Conservation (phyloP, 2,797 vertebrate genomes). For the Jordanella pulchra region DNA sequence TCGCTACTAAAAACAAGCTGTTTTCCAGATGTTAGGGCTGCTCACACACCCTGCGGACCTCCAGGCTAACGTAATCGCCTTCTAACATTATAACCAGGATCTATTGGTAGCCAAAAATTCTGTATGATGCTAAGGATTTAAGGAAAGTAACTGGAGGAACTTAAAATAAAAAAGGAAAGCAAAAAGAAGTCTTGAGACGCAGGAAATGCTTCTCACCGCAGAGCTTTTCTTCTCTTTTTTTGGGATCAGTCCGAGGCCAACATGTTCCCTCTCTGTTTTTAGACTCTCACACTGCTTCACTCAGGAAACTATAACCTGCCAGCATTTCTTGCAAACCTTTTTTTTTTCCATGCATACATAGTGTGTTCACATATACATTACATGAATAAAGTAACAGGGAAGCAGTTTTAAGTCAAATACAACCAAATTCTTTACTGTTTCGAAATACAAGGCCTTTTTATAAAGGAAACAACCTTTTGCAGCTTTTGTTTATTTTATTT, state of each 20-base stretch:
- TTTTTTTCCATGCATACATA: neutral
- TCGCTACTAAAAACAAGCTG: constrained; percentile 55
- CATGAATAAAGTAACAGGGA: neutral
- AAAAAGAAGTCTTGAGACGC: constrained; percentile 30
- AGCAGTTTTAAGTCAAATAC: neutral
- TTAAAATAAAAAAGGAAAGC: constrained; percentile 20
- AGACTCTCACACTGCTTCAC: constrained; percentile 26
- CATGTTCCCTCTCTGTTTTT: constrained; percentile 62
- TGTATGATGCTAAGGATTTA: neutral
- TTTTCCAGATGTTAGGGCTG: constrained; percentile 74
- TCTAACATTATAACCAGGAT: constrained; percentile 40
- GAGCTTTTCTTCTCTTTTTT: constrained; percentile 50
- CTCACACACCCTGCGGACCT: constrained; percentile 56
- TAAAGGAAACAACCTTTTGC: constrained; percentile 4
- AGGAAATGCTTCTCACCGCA: constrained; percentile 52
- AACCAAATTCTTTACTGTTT: too few relatives aligned
- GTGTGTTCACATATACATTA: neutral
- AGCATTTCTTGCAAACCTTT: constrained; percentile 19
- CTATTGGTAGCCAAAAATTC: constrained; percentile 59
- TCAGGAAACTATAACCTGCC: constrained; percentile 29
- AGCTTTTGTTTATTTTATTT: constrained; percentile 9
- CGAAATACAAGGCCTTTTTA: constrained; percentile 7
- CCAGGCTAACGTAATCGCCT: constrained; percentile 54
- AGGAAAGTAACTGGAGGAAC: constrained; percentile 16
- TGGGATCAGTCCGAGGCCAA: constrained; percentile 60